These are phyloP conservation scores for Mormyrus iriodes DNA, from an alignment of 2,113 vertebrate species.

Conservation along the genomic window DNA sequence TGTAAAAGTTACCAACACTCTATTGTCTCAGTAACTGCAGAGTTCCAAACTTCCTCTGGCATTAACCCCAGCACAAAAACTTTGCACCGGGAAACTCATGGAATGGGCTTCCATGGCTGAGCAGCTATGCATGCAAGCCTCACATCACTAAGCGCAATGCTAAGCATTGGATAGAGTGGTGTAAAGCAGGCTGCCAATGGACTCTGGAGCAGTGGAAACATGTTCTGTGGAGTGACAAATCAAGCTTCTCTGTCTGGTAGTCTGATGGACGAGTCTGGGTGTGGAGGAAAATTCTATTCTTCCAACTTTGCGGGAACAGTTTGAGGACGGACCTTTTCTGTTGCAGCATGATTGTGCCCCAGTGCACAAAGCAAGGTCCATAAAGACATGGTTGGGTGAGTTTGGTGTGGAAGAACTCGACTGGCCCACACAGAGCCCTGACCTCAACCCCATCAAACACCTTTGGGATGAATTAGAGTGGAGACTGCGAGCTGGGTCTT, in stretches of 20 bases:
- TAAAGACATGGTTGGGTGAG: too few species aligned
- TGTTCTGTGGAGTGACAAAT: background rate
- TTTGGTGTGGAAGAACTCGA: background rate
- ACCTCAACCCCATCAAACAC: background rate
- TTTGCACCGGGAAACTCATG: too few species aligned
- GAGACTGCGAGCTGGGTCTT: background rate
- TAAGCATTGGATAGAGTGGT: too few species aligned
- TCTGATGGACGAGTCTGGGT: background rate
- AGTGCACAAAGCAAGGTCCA: too few species aligned
- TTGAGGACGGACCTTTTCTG: too few species aligned
- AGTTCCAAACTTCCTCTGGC: background rate
- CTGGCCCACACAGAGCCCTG: background rate
- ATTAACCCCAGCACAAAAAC: too few species aligned
- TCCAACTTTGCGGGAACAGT: too few species aligned
- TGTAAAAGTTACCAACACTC: background rate
- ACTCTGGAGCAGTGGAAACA: too few species aligned
- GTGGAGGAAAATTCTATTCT: too few species aligned
- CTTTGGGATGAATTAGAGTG: background rate
- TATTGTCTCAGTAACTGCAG: background rate
- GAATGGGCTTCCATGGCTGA: too few species aligned
- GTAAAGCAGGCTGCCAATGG: too few species aligned
- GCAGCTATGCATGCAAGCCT: background rate
- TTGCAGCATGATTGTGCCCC: too few species aligned
- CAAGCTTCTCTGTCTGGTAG: background rate
- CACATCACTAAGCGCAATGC: background rate